Base-by-base conservation (phyloP, 2,797 vertebrate species). In the Gephyroberyx darwinii region DNA sequence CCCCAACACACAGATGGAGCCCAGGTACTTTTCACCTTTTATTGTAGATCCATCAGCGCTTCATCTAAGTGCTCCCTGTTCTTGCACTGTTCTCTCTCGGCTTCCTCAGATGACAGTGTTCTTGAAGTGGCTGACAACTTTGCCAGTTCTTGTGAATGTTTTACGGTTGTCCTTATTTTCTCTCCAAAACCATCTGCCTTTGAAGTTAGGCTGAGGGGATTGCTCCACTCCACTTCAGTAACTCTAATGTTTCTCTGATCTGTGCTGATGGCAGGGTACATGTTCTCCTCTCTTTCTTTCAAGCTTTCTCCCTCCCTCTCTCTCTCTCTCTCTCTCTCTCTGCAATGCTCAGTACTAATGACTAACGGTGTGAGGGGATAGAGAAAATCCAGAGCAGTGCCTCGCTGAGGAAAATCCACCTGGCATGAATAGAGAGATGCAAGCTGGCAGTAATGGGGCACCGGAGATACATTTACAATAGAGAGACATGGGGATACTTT, bases 151-250 rank as follows among this genome's bases (percentile, higher is more conserved):
- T 81, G 78, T 90, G 84, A 92, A 90, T 91, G 87, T 90, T 90
- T 84, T 82, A 88, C 75, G 54, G 66, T 74, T 86, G 88, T 88
- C 83, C 82, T 86, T 84, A 82, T 92, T 92, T 90, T 86, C 84
- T 82, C 80, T 85, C 81, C 81, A 75, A 84, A 84, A 70, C 55
- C 41, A 63, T 6, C 74, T 51, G 71, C 69, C 82, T 93, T 92
- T 93, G 89, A 93, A 90, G 90, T 89, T 61, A 59, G 79, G 81
- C 86, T 80, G 87, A 88, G 81, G 91, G 89, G 88, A 90, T 88
- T 86, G 85, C 91, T 90, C 82, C 86, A 77, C 85, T 89, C 68
- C 82, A 39, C 85, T 83, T 87, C 83, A 70, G 80, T 71, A 79
- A 78, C 83, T 88, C 83, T 83, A 78, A 83, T 87, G 86, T 82